A percentile compares a stretch with the other conserved stretches of the same genome.
phyloP scores from a whole-genome alignment of 2,113 vertebrate species.

The Manacus vitellinus region DNA sequence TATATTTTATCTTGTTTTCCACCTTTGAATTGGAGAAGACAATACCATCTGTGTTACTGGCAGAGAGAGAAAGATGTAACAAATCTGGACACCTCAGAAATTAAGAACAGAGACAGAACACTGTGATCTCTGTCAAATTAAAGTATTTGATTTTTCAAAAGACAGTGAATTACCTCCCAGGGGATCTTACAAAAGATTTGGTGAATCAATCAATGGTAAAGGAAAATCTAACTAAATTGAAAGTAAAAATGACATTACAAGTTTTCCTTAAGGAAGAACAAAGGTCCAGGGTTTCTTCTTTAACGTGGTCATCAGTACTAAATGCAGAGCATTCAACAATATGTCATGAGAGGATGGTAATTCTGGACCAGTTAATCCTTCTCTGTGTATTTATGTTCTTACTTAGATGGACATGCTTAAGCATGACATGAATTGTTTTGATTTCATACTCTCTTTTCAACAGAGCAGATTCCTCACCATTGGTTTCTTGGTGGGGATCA shows the following conservation, averaged over 20 bases:
- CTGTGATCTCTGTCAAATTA: background rate
- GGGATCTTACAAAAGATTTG: background rate
- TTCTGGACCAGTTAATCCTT: background rate
- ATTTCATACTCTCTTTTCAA: background rate
- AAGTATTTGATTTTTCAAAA: background rate
- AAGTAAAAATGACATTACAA: background rate
- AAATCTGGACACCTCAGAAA: background rate
- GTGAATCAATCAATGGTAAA: background rate
- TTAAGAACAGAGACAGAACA: background rate
- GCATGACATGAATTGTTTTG: background rate
- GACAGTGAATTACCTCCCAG: background rate
- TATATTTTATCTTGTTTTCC: background rate
- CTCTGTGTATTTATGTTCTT: background rate
- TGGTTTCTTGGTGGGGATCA: background rate
- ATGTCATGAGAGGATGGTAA: background rate
- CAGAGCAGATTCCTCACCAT: background rate
- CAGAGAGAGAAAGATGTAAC: background rate
- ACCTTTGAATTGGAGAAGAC: background rate
- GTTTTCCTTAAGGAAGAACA: background rate
- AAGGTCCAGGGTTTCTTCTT: background rate
- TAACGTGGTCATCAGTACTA: background rate
- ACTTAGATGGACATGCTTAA: background rate
- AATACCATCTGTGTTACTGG: background rate
- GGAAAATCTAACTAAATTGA: background rate
- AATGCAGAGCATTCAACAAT: background rate